Evolutionary conservation across 2,888 invertebrate species (phyloP), one percentile per base, ranked within the genome.

Genomic region (Plagodis pulveraria): DNA sequence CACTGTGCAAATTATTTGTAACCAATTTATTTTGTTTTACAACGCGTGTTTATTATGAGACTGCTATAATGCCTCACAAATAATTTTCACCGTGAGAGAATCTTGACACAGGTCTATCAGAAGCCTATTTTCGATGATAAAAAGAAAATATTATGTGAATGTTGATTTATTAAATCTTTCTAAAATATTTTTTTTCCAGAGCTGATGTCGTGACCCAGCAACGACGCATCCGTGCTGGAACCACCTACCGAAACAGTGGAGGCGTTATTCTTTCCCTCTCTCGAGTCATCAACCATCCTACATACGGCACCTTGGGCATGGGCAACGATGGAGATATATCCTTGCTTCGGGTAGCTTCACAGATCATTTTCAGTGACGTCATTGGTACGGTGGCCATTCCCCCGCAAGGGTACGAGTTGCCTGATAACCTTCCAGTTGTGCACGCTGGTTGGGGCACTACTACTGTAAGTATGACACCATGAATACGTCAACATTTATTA

Each of bases 221-320:
- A 12, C 81, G 86, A 6, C 85, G 87, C 5, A 72, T 87, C 58
- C 69, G 87, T n/a, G 84, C 82, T 6, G 88, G 88, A 1, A 58
- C 79, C 8, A 79, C 80, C 0, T 71, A 66, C 63, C 79, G 84
- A 6, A 79, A 81, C 62, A 58, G 56, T 0, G 87, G 87, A 0
- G 89, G 89, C 0, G 58, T 71, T 5, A 22, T 88, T 6, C n/a
- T 56, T 32, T 44, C 72, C 22, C 70, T 83, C 0, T 7, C 32
- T 0, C 10, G 35, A 0, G 75, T 63, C 4, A 57, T 54, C 61
- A 82, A 82, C 61, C 88, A 89, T 51, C 45, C 5, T 7, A 55
- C 38, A 43, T 60, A 56, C 10, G 22, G 40, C 34, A n/a, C 0
- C 2, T 22, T 4, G 40, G 32, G 8, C 10, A n/a, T 54, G 5